phyloP scores from a whole-genome alignment of 2,888 invertebrate genomes.

The Pasiphila rectangulata region DNA sequence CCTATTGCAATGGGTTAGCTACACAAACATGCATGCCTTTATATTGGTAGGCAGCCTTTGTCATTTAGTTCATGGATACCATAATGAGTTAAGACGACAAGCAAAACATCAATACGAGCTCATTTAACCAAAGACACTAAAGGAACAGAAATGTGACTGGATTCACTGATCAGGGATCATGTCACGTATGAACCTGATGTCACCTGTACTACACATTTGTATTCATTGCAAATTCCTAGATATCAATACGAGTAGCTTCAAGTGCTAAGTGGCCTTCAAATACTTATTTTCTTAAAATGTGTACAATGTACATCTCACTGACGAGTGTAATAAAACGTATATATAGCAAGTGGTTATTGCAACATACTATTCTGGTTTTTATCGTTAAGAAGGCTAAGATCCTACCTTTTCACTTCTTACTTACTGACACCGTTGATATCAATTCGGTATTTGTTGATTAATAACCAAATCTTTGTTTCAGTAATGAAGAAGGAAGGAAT shows the following conservation, averaged over 20 bases:
- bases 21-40: constrained; percentile 1
- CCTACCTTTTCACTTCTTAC: too few species aligned
- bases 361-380: constrained; percentile 4
- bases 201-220: constrained; percentile 19
- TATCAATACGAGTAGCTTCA: constrained; percentile 18
- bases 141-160: constrained; percentile 25
- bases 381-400: too few species aligned
- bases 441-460: too few species aligned
- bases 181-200: constrained; percentile 25
- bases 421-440: too few species aligned
- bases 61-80: constrained; percentile 16
- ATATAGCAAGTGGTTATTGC: constrained; percentile 8
- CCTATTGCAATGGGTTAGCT: constrained; percentile 1
- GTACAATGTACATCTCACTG: neutral
- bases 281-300: constrained; percentile 13
- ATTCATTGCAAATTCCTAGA: constrained; percentile 22
- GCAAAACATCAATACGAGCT: constrained; percentile 23
- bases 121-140: constrained; percentile 20
- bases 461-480: too few species aligned
- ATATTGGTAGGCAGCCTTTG: constrained; percentile 8
- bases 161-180: constrained; percentile 28
- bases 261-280: constrained; percentile 27
- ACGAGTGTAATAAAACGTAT: neutral
- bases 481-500: constrained; percentile 43
- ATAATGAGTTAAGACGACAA: constrained; percentile 15